These are phyloP conservation scores for Melanargia galathea DNA, from an alignment of 2,888 invertebrate species.

Conservation along the genomic window DNA sequence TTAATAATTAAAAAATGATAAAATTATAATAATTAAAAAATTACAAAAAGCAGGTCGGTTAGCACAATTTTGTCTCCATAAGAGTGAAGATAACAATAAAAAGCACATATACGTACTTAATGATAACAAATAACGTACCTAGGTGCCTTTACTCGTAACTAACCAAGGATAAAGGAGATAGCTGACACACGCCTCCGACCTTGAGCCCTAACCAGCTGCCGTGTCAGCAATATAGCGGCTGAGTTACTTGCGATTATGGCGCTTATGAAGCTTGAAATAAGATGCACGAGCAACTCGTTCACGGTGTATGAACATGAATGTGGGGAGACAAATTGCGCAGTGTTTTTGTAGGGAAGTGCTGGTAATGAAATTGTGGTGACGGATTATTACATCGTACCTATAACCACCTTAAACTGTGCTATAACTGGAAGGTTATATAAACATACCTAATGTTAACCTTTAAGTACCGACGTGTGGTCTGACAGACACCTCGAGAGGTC, in stretches of 20 bases:
- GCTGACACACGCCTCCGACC: slow-evolving; percentile 3
- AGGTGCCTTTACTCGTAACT: not conserved
- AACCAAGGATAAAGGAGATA: not conserved
- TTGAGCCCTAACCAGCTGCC: slow-evolving; percentile 1
- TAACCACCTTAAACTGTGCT: too few relatives aligned
- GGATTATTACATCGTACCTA: not conserved
- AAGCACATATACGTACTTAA: not conserved
- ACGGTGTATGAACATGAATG: not conserved
- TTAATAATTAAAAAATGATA: too few relatives aligned
- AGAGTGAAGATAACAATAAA: not conserved
- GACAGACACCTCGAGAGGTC: too few relatives aligned
- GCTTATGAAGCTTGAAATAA: not conserved
- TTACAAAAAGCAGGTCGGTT: too few relatives aligned
- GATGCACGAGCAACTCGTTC: not conserved
- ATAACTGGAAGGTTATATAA: too few relatives aligned
- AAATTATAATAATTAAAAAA: too few relatives aligned
- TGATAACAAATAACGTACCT: not conserved
- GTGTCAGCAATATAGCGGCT: not conserved
- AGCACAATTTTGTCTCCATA: not conserved
- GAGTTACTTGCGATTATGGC: not conserved
- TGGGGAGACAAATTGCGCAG: slow-evolving; percentile 4
- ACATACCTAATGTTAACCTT: too few relatives aligned
- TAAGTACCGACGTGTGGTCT: too few relatives aligned
- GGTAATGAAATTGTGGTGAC: slow-evolving; percentile 19
- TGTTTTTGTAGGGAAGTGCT: slow-evolving; percentile 9